Conservation (phyloP, 2,113 vertebrate genomes). For the Perca flavescens region DNA sequence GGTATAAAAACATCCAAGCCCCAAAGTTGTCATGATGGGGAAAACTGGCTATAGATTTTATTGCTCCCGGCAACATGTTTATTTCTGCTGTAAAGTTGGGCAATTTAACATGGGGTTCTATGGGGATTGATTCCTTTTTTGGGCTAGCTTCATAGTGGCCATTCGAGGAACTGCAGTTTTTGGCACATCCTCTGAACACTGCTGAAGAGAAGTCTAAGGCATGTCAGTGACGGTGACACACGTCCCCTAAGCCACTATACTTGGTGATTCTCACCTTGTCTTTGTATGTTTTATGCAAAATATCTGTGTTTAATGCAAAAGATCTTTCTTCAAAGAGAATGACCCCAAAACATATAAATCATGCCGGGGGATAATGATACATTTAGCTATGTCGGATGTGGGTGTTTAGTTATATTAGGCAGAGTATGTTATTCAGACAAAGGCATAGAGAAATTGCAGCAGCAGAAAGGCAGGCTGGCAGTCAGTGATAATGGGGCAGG, state of each 20-base stretch:
- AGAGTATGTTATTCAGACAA: conserved; percentile 19
- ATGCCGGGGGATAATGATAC: conserved; percentile 4
- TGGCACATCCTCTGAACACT: not conserved
- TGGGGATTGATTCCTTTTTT: too few relatives aligned
- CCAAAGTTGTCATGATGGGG: too few relatives aligned
- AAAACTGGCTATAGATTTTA: too few relatives aligned
- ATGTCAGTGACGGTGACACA: not conserved
- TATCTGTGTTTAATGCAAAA: not conserved
- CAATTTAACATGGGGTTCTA: too few relatives aligned
- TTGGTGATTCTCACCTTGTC: not conserved
- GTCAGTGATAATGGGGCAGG: not conserved
- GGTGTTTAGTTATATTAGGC: not conserved
- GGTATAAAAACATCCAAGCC: too few relatives aligned
- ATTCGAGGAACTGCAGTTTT: not conserved
- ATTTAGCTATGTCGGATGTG: not conserved
- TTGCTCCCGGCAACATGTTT: too few relatives aligned
- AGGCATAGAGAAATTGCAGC: not conserved
- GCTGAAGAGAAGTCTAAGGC: not conserved
- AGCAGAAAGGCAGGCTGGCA: conserved; percentile 6
- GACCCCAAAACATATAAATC: conserved; percentile 4
- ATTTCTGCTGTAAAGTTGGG: too few relatives aligned
- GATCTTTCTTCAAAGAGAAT: not conserved
- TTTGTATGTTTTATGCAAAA: conserved; percentile 1
- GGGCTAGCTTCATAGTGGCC: too few relatives aligned
- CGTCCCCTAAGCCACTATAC: not conserved